Conservation (phyloP, 2,113 vertebrate genomes). For the Accipiter cooperii region DNA sequence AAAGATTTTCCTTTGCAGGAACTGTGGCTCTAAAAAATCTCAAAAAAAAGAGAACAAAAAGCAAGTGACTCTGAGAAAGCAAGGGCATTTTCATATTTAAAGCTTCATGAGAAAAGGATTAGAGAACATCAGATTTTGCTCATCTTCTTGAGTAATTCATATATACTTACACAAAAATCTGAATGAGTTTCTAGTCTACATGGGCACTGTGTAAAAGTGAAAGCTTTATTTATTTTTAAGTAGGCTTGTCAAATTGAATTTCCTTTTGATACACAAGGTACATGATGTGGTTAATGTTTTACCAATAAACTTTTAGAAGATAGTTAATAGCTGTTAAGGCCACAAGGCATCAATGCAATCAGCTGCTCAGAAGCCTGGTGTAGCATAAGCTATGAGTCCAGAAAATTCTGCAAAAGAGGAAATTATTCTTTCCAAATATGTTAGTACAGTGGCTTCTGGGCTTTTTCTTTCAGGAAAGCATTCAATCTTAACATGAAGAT, state of each 20-base stretch:
- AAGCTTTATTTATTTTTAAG: conserved; percentile 30
- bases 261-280: not conserved
- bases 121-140: conserved; percentile 4
- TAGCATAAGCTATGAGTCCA: not conserved
- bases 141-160: conserved; percentile 35
- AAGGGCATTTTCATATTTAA: conserved; percentile 44
- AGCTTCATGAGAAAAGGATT: not conserved
- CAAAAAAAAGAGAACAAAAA: not conserved
- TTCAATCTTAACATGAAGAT: not conserved
- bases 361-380: not conserved
- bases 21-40: not conserved
- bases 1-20: conserved; percentile 44
- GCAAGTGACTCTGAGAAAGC: conserved; percentile 11
- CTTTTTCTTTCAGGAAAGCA: not conserved
- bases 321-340: not conserved
- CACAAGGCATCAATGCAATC: not conserved
- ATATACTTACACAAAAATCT: not conserved
- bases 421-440: not conserved
- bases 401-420: not conserved
- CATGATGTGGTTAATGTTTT: conserved; percentile 2
- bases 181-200: not conserved
- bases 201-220: not conserved
- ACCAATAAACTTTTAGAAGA: not conserved
- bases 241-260: not conserved
- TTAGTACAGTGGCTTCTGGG: not conserved